phyloP scores from a whole-genome alignment of 2,797 vertebrate species.

The Heteromormyrus szaboi region DNA sequence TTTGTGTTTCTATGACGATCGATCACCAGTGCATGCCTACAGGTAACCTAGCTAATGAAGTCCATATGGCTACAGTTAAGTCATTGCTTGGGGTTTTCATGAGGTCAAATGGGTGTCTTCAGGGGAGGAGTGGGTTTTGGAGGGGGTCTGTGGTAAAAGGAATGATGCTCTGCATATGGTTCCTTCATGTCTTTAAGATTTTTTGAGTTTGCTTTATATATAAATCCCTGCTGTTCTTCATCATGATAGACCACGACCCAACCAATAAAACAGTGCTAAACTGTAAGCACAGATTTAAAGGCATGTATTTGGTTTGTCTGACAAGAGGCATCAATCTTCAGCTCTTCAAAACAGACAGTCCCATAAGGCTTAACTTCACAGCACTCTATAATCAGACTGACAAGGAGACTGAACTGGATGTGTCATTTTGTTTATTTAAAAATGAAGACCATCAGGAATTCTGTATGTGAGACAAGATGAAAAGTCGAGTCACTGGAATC shows the following conservation, averaged over 20 bases:
- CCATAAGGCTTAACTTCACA: neutral
- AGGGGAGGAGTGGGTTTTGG: neutral
- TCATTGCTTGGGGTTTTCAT: neutral
- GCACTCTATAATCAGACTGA: neutral
- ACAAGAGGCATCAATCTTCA: neutral
- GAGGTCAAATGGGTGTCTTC: neutral
- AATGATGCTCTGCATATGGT: neutral
- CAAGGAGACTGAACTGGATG: neutral
- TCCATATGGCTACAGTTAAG: neutral
- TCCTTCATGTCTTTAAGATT: slow-evolving; percentile 1
- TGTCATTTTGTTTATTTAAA: slow-evolving; percentile 6
- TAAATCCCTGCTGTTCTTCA: slow-evolving; percentile 7
- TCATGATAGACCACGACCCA: neutral
- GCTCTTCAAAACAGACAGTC: neutral
- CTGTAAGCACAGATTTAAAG: neutral
- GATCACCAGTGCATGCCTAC: neutral
- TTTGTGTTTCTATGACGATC: neutral
- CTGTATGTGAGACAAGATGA: neutral
- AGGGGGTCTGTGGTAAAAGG: neutral
- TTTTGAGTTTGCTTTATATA: neutral
- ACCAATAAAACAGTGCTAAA: neutral
- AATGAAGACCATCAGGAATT: neutral
- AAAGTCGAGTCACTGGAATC: neutral
- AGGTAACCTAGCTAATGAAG: neutral
- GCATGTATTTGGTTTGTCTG: neutral